Evolutionary conservation across 2,113 vertebrate genomes (phyloP), one percentile per base, ranked within the genome.

Genomic region (Phaethon lepturus): DNA sequence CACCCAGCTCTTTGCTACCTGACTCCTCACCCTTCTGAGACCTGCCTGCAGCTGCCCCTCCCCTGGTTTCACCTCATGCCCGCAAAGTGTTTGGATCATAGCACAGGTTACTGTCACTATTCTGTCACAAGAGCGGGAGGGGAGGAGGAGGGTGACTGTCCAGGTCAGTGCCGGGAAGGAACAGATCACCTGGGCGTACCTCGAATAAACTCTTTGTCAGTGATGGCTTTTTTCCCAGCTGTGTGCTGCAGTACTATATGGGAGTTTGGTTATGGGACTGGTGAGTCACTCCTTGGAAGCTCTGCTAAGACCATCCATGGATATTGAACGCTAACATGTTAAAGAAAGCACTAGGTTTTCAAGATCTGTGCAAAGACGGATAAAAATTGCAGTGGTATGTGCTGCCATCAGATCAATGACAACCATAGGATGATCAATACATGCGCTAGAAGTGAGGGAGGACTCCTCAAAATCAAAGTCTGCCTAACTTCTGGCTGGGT

Each of bases 161-260:
- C n/a, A 76, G 18, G 18, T 92, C 24, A 19, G 18, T 56, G 49
- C 14, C 28, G 14, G 11, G 26, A 93, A 85, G 33, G 22, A 15
- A 76, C 25, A 40, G 26, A 7, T 88, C 17, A 38, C 19, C 55
- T 6, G 3, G 20, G 5, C 1, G 1, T 22, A 53, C 18, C 15
- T 47, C 1, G 0, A 19, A 49, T 25, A 13, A 72, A 29, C 1
- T 10, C 6, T 64, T 59, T 38, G 55, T 5, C 31, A 55, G 33
- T 31, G 19, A 42, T 4, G n/a, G 9, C 0, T 1, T 24, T 42
- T 76, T 64, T n/a, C 33, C 59, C 25, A 17, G 1, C 11, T 26
- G 5, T 17, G 11, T 50, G 29, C 38, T 69, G 26, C n/a, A 62
- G 49, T 24, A 13, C 20, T 53, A 0, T 5, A 4, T 16, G 38